Evolutionary conservation across 37 sponge, comb jelly and placozoan species (phyloP).

Genomic region (Ianthella basta): DNA sequence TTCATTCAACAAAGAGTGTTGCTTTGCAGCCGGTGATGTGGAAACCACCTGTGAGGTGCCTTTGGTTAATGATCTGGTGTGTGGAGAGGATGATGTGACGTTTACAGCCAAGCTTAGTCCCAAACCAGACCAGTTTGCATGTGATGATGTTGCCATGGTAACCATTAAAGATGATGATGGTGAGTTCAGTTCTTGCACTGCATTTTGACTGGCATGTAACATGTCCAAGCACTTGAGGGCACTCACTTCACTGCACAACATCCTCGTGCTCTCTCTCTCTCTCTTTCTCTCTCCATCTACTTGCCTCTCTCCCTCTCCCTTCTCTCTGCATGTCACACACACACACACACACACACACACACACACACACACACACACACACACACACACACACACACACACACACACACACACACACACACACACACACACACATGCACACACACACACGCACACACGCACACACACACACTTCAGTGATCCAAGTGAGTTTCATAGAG

Average conservation of each 20-base stretch:
- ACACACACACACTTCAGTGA: constrained; percentile 2
- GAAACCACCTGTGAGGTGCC: neutral
- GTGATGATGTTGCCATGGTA: constrained; percentile 26
- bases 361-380: neutral
- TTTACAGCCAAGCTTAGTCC: neutral
- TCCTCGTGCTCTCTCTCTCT: too few relatives aligned
- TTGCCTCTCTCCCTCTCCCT: neutral
- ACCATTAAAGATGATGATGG: constrained; percentile 43
- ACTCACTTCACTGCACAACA: too few relatives aligned
- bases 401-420: constrained; percentile 1
- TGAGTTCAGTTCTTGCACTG: neutral
- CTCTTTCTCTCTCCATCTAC: neutral
- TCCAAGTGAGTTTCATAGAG: neutral
- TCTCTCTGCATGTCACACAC: neutral
- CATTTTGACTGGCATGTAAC: too few relatives aligned
- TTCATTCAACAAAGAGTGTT: constrained; percentile 5
- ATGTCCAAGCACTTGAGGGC: too few relatives aligned
- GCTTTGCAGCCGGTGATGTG: constrained; percentile 2
- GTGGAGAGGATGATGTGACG: constrained; percentile 5
- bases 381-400: neutral
- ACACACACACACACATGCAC: too few relatives aligned
- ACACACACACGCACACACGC: too few relatives aligned
- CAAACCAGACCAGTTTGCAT: neutral
- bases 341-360: neutral
- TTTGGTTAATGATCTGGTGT: neutral